Base-by-base conservation (phyloP, 2,888 invertebrate genomes). In the Caenorhabditis wallacei region DNA sequence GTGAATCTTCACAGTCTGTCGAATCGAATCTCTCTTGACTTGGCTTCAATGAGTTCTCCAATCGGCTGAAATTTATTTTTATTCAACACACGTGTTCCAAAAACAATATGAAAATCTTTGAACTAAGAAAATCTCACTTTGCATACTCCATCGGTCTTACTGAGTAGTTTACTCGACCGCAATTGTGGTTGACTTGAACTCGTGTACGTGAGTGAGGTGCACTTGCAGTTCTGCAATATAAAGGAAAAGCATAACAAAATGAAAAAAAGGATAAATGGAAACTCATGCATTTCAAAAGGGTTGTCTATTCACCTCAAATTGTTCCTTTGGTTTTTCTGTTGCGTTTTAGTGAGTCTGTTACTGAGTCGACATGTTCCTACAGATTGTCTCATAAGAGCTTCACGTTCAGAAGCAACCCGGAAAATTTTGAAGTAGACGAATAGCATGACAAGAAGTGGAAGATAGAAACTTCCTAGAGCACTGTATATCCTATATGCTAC, bases 381-480 rank as follows among this genome's bases (percentile, higher is more conserved):
- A 7, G 89, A 89, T 78, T 91, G 88, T 24, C 91, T 85, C 89
- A 91, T 91, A 18, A 91, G 81, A 16, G 88, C 86, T 76, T 91
- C 91, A 26, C 91, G 82, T 81, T 91, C 91, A 13, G 91, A 91
- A 2, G 91, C 91, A 0, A 91, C 91, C 26, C 90, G 90, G 84
- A 91, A 91, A 61, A 91, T 91, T 87, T 91, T 91, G 87, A 92
- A 91, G 81, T 93, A 93, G 43, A 93, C 93, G 51, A 91, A 92
- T 0, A 92, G 88, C 92, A 93, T 93, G 61, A 90, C 92, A 54
- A 92, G 75, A 54, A 92, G 85, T 1, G 93, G 93, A 30, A 93
- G 88, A 85, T 92, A 93, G 86, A 93, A 93, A 20, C 93, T 93
- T 0, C 93, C 93, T 30, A 92, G 85, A 5, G 93, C 93, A 13